Percentiles rank a stretch among this genome's conserved stretches.
These are phyloP conservation scores for Hymenopus coronatus DNA, from an alignment of 2,888 invertebrate genomes.

Conservation along the genomic window DNA sequence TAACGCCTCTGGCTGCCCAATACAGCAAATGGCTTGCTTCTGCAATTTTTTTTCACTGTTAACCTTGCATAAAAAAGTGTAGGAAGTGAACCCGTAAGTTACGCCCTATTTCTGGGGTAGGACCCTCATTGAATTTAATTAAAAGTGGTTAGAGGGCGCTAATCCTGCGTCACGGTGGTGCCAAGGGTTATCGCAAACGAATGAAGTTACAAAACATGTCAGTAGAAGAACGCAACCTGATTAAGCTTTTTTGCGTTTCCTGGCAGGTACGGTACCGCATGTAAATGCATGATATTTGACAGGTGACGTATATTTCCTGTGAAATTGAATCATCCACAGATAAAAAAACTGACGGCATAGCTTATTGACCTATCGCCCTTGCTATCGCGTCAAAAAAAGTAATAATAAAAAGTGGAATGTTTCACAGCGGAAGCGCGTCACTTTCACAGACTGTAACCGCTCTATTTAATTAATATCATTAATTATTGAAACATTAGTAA, in stretches of 20 bases:
- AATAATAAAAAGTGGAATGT: not conserved
- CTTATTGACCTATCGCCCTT: not conserved
- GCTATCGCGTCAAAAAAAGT: not conserved
- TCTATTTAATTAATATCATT: not conserved
- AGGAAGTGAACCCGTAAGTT: not conserved
- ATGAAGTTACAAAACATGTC: not conserved
- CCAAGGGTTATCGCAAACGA: not conserved
- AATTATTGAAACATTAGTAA: not conserved
- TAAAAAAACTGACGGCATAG: not conserved
- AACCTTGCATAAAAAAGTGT: not conserved
- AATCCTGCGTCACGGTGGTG: not conserved
- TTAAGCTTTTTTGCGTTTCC: not conserved
- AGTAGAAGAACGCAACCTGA: not conserved
- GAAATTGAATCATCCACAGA: not conserved
- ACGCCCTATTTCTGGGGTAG: not conserved
- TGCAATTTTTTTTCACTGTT: not conserved
- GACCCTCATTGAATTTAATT: not conserved
- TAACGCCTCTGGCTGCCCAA: not conserved
- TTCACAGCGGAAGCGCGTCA: not conserved
- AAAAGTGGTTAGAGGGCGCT: not conserved
- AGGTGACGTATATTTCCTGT: not conserved
- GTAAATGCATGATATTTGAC: not conserved
- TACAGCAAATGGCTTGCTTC: not conserved
- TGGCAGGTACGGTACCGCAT: not conserved
- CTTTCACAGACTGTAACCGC: not conserved